Evolutionary conservation across 2,888 invertebrate genomes (phyloP), one percentile per base, ranked within the genome.

Genomic region (Hesperia comma): DNA sequence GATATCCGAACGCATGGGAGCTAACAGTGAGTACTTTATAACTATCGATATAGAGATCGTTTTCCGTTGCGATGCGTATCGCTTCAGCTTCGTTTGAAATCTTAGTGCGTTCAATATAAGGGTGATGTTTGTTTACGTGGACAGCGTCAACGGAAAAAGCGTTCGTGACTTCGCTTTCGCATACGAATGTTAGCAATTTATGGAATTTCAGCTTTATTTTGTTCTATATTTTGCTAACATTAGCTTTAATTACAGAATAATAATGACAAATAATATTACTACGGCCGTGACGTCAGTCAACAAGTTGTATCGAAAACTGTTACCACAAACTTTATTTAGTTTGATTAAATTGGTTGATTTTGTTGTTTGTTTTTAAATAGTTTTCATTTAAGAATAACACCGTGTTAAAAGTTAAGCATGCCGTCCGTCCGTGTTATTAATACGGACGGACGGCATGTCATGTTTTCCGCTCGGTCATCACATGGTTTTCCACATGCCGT

Each of bases 1-100:
- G 74, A 92, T 92, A 72, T 84, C 91, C 32, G 85, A 84, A 67
- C 81, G 84, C 15, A 81, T 92, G 61, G 88, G 86, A 41, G 87
- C 86, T 21, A 89, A 87, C 77, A 84, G 90, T 90, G 70, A 85
- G 86, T 83, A 61, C 61, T 46, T 61, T 63, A 62, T 57, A 0
- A 0, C 0, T 5, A 12, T 6, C 10, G 33, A 0, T 0, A 5
- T 68, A 70, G 37, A 43, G 62, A 61, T 62, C 40, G 56, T 12
- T 26, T 6, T 51, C 14, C 21, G 6, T 51, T 12, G 19, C 49
- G 51, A 26, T 26, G 7, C 12, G 12, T 49, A 49, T 49, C 8
- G 49, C 49, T 10, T 26, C 54, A 3, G 15, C 15, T 33, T 32
- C 1, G n/a, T 33, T 33, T 17, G 15, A n/a, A 17, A 33, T 12